These are phyloP conservation scores for Gulo gulo DNA, from an alignment of 2,113 vertebrate species.

Conservation along the genomic window DNA sequence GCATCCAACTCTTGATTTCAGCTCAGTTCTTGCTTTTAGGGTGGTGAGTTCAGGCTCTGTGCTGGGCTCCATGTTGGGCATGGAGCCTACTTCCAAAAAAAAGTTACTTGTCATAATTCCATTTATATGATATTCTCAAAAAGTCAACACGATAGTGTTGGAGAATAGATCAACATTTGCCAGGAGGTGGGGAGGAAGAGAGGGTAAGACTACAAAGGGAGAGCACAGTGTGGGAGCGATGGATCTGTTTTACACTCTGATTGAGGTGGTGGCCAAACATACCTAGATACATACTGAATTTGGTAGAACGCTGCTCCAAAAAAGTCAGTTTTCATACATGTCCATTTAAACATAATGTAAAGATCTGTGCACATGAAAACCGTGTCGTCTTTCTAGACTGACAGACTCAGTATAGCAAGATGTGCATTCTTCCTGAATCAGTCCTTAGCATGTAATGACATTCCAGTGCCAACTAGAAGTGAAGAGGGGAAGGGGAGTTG, in stretches of 20 bases:
- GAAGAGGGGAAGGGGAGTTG: not conserved
- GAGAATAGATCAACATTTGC: not conserved
- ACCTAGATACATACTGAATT: not conserved
- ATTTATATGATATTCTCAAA: not conserved
- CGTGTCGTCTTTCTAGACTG: not conserved
- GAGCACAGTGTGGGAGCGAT: too few species aligned
- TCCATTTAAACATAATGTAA: not conserved
- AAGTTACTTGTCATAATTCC: not conserved
- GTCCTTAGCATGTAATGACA: not conserved
- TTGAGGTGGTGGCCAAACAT: not conserved
- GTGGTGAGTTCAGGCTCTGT: not conserved
- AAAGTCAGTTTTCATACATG: not conserved
- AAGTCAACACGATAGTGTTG: not conserved
- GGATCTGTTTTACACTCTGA: not conserved
- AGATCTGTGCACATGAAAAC: not conserved
- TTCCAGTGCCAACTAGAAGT: not conserved
- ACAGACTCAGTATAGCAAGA: not conserved
- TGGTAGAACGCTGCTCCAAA: not conserved
- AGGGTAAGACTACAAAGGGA: not conserved
- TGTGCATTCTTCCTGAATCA: not conserved
- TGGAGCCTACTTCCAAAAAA: not conserved
- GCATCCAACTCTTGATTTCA: not conserved
- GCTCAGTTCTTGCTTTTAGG: not conserved
- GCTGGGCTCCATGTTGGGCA: not conserved
- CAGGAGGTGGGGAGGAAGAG: not conserved